Evolutionary conservation across 2,888 invertebrate species (phyloP), one percentile per base, ranked within the genome.

Genomic region (Saturnia japonica): DNA sequence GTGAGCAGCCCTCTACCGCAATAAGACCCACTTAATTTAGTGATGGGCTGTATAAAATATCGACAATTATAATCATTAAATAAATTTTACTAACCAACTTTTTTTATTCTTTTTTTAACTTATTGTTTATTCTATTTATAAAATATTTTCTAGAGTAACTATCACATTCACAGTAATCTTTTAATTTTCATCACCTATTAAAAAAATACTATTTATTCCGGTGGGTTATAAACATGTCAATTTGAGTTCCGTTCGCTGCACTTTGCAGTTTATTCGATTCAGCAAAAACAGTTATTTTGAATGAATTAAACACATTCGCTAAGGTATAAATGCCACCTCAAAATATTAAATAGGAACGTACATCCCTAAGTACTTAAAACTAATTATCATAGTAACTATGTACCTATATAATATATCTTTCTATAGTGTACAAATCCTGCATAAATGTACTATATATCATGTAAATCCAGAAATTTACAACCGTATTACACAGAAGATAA

Each of bases 1-100:
- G 72, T 77, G 75, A 80, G 78, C 78, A 78, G 74, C 70, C 69
- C 69, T 47, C 71, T 70, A 64, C 64, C 71, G 69, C 69, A 71
- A 62, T 42, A 62, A 68, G 71, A 74, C 77, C 75, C 72, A 79
- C 74, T 77, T 76, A 68, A 70, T 70, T 62, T 74, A 77, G 72
- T 60, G 74, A 68, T 8, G 71, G 25, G 71, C 60, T 45, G 73
- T 28, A 14, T 6, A 14, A 14, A 14, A 60, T 12, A 12, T 25
- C 28, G 28, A 28, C 57, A 28, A 60, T 28, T 14, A 25, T 14
- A 28, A 28, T 60, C 3, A 14, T 14, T 60, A 28, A 60, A 14
- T 28, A 12, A 28, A 11, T 28, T 28, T 60, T 25, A 25, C 25
- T 14, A 14, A 28, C 12, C 7, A 28, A 14, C 6, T 60, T 25